Base-by-base conservation (phyloP, 2,888 invertebrate genomes). In the Tipula unca region DNA sequence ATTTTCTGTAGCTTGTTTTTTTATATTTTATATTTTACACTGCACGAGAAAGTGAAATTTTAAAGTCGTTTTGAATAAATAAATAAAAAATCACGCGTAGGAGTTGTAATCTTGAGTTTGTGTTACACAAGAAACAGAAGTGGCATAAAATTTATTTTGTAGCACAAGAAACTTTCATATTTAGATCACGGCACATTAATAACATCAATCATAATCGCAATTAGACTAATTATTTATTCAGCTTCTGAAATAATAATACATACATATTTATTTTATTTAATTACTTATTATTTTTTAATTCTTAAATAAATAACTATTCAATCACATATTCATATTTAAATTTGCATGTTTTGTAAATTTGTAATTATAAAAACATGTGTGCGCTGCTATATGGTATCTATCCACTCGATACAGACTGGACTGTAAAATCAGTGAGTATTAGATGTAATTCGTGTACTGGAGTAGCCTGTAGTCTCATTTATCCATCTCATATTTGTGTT, bases 391-490 rank as follows among this genome's bases (percentile, higher is more conserved):
- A 48, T 69, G 25, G 25, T 69, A 25, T 69, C 69, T 25, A 69
- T 69, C 20, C 25, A 25, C 10, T 69, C 13, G 20, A 25, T 1
- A 25, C 69, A 69, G 20, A 69, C 69, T 69, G 69, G 69, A 69
- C 69, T 69, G 10, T 69, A 69, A 69, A 69, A 69, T 69, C 69
- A 69, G 69, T 69, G 69, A 69, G 69, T 69, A 69, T 69, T 69
- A 69, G 10, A 25, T 10, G 10, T 69, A 10, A 69, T 69, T 25
- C 25, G 69, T 69, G 10, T 25, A 25, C 8, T 69, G 10, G 69
- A 13, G 0, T 25, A 25, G 69, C 25, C 25, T 69, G 6, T 69
- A 69, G 69, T 25, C 25, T 69, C 10, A 25, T 69, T 69, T 25
- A 69, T 69, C 10, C 69, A 69, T 69, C 14, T 69, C 69, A 69